Conservation (phyloP, 2,888 invertebrate species). For the Clostera curtula region DNA sequence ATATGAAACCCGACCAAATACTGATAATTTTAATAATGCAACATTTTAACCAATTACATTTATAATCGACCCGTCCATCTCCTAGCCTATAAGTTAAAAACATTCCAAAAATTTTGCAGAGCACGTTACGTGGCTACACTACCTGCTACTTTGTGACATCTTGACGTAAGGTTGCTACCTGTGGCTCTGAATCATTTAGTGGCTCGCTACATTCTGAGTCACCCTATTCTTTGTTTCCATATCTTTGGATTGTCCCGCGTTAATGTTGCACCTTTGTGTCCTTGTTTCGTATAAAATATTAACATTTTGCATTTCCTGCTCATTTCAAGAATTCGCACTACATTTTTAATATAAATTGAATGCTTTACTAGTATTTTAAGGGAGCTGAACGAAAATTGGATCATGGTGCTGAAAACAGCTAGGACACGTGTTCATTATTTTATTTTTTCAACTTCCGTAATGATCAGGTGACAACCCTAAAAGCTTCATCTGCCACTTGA, state of each 20-base stretch:
- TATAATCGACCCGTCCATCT: too few species aligned
- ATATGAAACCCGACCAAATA: too few species aligned
- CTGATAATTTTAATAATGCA: too few species aligned
- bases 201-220: slow-evolving; percentile 12
- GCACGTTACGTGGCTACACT: slow-evolving; percentile 52
- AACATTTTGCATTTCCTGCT: background rate
- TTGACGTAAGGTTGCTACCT: slow-evolving; percentile 58
- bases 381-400: too few species aligned
- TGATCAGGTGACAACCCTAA: slow-evolving; percentile 62
- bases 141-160: slow-evolving; percentile 72
- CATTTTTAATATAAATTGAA: too few species aligned
- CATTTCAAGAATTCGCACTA: too few species aligned
- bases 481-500: slow-evolving; percentile 75
- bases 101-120: slow-evolving; percentile 56
- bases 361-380: too few species aligned
- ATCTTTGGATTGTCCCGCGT: slow-evolving; percentile 6
- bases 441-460: slow-evolving; percentile 20
- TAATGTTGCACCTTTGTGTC: slow-evolving; percentile 1
- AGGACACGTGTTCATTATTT: slow-evolving; percentile 3
- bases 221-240: slow-evolving; percentile 3
- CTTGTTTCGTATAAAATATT: background rate
- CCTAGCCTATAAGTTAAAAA: slow-evolving; percentile 41
- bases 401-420: too few species aligned
- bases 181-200: slow-evolving; percentile 28
- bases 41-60: too few species aligned